phyloP scores from a whole-genome alignment of 2,113 vertebrate species.

The Heterocephalus glaber region DNA sequence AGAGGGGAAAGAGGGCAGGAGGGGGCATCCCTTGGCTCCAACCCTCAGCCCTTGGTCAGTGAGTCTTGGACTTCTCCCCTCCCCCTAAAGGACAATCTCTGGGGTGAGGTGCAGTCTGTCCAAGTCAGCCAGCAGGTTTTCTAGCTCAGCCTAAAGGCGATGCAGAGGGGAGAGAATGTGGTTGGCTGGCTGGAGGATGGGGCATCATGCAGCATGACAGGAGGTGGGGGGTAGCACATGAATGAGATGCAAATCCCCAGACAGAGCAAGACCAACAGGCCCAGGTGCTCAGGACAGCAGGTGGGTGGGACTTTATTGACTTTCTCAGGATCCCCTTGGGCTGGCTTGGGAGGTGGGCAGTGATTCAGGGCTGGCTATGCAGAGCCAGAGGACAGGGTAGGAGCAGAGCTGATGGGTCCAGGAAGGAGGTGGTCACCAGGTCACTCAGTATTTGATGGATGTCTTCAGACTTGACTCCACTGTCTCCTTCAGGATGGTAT shows the following conservation, averaged over 20 bases:
- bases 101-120: neutral
- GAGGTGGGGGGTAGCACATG: neutral
- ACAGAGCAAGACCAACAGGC: neutral
- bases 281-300: neutral
- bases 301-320: constrained; percentile 27
- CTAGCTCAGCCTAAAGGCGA: neutral
- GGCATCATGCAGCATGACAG: neutral
- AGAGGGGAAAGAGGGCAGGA: neutral
- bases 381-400: neutral
- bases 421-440: neutral
- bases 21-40: neutral
- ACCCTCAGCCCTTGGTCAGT: neutral
- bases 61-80: neutral
- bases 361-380: neutral
- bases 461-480: constrained; percentile 76
- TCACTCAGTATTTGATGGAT: constrained; percentile 66
- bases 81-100: neutral
- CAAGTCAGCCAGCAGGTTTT: neutral
- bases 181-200: neutral
- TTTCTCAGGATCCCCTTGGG: neutral
- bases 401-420: neutral
- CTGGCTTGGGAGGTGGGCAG: neutral
- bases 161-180: neutral
- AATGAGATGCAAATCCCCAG: neutral
- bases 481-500: constrained; percentile 75